A percentile compares a stretch with the other conserved stretches of the same genome.
Conservation (phyloP, 2,888 invertebrate genomes). For the Dasysyrphus tricinctus region DNA sequence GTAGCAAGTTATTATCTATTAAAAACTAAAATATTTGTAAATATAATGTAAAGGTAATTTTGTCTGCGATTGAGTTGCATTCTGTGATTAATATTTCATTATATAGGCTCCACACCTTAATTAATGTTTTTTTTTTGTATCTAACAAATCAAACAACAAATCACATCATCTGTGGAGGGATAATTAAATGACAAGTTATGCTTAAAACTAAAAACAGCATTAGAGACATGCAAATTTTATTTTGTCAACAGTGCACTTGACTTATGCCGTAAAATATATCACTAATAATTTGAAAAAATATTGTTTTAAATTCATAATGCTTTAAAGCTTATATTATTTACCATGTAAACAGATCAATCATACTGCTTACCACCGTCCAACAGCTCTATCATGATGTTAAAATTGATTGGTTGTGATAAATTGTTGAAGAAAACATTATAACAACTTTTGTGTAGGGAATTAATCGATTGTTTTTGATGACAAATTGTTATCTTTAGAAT, state of each 20-base stretch:
- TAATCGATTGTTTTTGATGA: conserved; percentile 37
- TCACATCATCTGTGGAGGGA: no score
- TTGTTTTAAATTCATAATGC: background rate
- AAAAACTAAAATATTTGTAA: background rate
- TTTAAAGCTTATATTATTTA: background rate
- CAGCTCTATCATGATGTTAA: conserved; percentile 14
- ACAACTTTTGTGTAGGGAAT: conserved; percentile 8
- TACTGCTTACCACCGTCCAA: background rate
- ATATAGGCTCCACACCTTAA: background rate
- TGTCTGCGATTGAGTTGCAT: no score
- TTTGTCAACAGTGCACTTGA: background rate
- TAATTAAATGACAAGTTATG: conserved; percentile 7
- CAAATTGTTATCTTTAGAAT: conserved; percentile 38
- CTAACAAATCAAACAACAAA: background rate
- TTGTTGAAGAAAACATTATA: conserved; percentile 12
- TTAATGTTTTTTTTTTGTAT: background rate
- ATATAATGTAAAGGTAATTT: background rate
- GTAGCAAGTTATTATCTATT: background rate
- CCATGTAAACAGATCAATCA: conserved; percentile 29
- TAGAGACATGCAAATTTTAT: background rate
- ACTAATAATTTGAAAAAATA: background rate
- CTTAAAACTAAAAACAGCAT: background rate
- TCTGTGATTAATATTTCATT: background rate
- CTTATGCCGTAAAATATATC: no score
- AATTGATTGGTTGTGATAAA: conserved; percentile 32